phyloP scores from a whole-genome alignment of 1,140 invertebrate genomes.

The Battus philenor region DNA sequence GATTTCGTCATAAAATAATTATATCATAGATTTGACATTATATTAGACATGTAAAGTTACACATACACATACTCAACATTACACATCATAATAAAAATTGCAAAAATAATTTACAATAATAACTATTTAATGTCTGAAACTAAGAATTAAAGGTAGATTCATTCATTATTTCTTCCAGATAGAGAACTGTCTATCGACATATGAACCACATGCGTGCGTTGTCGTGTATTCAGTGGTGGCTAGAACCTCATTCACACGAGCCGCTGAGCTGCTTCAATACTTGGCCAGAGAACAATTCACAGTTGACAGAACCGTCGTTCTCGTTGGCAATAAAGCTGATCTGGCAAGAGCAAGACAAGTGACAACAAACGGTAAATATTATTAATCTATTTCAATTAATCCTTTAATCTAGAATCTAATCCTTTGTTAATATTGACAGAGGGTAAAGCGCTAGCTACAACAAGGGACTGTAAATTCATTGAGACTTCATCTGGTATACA shows the following conservation, averaged over 20 bases:
- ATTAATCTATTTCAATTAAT: constrained; percentile 27
- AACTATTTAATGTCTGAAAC: too few relatives aligned
- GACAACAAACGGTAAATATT: constrained; percentile 86
- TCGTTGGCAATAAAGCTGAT: constrained; percentile 96
- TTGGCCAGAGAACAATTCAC: constrained; percentile 87
- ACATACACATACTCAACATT: too few relatives aligned
- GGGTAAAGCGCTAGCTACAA: constrained; percentile 88
- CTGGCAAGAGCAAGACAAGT: constrained; percentile 90
- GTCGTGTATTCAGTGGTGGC: constrained; percentile 92
- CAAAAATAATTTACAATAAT: too few relatives aligned
- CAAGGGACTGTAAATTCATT: constrained; percentile 94
- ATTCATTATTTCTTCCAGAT: constrained; percentile 76
- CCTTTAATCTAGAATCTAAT: neutral
- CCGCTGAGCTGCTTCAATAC: constrained; percentile 88
- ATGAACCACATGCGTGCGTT: constrained; percentile 93
- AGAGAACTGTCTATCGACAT: constrained; percentile 90
- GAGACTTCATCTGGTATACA: constrained; percentile 94
- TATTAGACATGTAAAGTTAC: constrained; percentile 2
- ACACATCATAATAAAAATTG: too few relatives aligned
- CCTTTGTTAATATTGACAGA: constrained; percentile 76
- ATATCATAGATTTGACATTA: too few relatives aligned
- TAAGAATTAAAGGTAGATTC: too few relatives aligned
- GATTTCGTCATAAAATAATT: too few relatives aligned
- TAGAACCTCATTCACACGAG: constrained; percentile 84
- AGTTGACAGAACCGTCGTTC: constrained; percentile 88